Conservation (phyloP, 1,140 invertebrate species). For the Drosophila nikananu region DNA sequence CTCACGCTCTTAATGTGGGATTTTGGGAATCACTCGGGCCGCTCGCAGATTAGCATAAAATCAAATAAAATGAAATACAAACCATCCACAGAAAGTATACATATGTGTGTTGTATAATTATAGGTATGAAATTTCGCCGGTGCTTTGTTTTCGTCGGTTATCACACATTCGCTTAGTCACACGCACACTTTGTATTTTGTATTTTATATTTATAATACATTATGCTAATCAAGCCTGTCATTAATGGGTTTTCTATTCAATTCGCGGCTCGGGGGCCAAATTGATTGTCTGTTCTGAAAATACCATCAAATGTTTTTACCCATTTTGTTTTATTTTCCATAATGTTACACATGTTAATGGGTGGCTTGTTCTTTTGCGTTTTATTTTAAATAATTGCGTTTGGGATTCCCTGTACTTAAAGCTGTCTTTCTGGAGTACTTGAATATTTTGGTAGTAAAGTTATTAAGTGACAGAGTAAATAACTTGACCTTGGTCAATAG, state of each 20-base stretch:
- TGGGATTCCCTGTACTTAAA: not conserved
- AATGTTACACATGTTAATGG: not conserved
- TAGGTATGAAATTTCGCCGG: conserved; percentile 38
- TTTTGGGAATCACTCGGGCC: conserved; percentile 64
- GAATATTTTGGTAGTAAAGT: not conserved
- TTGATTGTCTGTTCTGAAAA: conserved; percentile 18
- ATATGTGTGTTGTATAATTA: conserved; percentile 33
- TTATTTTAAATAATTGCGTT: conserved; percentile 8
- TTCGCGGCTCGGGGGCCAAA: conserved; percentile 18
- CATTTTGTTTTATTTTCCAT: conserved; percentile 7
- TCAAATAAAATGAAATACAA: conserved; percentile 34
- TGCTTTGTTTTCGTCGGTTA: conserved; percentile 31
- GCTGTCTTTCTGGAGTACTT: not conserved
- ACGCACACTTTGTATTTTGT: conserved; percentile 17
- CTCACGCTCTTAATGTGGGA: conserved; percentile 49
- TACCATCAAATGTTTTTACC: conserved; percentile 14
- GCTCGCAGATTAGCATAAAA: conserved; percentile 46
- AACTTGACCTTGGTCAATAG: conserved; percentile 11
- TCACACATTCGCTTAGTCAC: conserved; percentile 27
- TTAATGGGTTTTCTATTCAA: conserved; percentile 56
- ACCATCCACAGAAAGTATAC: not conserved
- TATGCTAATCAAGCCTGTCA: conserved; percentile 67
- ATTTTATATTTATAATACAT: conserved; percentile 49
- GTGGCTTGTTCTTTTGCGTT: conserved; percentile 9
- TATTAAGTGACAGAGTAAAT: not conserved